Conservation (phyloP, 2,888 invertebrate genomes). For the Pheosia gnoma region DNA sequence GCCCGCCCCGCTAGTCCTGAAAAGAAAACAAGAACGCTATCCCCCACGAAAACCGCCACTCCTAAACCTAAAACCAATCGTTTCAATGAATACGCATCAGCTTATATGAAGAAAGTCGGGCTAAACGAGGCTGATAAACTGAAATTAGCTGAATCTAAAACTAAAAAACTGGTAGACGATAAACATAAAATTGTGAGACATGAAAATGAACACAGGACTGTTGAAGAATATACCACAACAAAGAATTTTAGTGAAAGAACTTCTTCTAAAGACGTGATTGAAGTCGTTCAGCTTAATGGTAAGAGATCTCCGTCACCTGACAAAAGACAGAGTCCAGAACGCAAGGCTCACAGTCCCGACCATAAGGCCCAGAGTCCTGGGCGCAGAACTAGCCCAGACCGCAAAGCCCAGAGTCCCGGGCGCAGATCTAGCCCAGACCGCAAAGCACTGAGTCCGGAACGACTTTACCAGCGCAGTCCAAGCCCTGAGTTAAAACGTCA, state of each 20-base stretch:
- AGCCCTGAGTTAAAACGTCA: conserved; percentile 64
- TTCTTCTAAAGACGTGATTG: conserved; percentile 64
- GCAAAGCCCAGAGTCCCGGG: conserved; percentile 27
- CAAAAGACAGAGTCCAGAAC: conserved; percentile 50
- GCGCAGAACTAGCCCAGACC: conserved; percentile 13
- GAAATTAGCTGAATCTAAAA: conserved; percentile 52
- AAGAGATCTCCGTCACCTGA: conserved; percentile 67
- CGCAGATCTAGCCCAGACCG: conserved; percentile 12
- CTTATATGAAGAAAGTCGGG: conserved; percentile 79
- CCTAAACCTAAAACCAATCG: conserved; percentile 69
- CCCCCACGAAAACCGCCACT: conserved; percentile 61
- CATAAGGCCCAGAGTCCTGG: conserved; percentile 27
- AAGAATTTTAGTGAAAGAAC: conserved; percentile 57
- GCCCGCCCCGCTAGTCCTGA: conserved; percentile 68
- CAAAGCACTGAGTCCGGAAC: conserved; percentile 37
- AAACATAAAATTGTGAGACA: conserved; percentile 44
- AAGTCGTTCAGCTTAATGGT: conserved; percentile 59
- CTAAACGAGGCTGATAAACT: conserved; percentile 65
- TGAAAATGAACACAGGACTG: conserved; percentile 44
- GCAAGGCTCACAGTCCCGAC: conserved; percentile 40
- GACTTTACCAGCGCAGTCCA: conserved; percentile 56
- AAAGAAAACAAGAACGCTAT: conserved; percentile 65
- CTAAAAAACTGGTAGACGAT: conserved; percentile 47
- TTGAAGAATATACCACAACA: conserved; percentile 51
- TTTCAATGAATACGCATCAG: conserved; percentile 76